Evolutionary conservation across 1,140 invertebrate species (phyloP).

Genomic region (Aricia agestis): DNA sequence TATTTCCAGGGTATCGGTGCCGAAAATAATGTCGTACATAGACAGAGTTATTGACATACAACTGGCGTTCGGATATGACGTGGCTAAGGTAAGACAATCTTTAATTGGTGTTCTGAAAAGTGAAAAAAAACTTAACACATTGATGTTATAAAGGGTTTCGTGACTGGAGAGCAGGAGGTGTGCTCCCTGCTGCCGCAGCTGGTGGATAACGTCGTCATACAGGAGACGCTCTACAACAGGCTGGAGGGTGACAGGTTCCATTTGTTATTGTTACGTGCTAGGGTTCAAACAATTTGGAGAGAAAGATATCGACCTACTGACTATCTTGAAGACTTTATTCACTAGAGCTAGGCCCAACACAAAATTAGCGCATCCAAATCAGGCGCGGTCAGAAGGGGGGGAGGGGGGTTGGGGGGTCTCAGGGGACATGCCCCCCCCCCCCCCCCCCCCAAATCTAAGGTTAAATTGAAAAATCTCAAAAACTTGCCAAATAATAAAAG

Average conservation of each 20-base stretch:
- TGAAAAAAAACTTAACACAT: not conserved
- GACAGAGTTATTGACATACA: conserved; percentile 66
- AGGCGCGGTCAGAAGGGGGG: too few species aligned
- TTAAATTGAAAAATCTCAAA: too few species aligned
- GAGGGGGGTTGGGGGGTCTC: too few species aligned
- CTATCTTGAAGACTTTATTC: too few species aligned
- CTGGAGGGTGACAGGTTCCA: conserved; percentile 59
- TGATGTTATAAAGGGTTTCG: conserved; percentile 64
- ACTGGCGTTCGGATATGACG: conserved; percentile 63
- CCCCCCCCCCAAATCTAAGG: too few species aligned
- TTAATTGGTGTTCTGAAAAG: too few species aligned
- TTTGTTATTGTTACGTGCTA: not conserved
- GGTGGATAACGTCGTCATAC: conserved; percentile 72
- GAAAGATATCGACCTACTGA: too few species aligned
- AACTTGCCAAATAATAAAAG: too few species aligned
- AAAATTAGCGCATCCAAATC: too few species aligned
- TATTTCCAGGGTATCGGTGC: conserved; percentile 53
- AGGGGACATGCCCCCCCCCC: too few species aligned
- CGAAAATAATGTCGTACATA: conserved; percentile 65
- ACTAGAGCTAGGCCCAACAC: too few species aligned
- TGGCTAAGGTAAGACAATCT: conserved; percentile 46
- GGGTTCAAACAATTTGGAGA: too few species aligned
- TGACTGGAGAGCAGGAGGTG: conserved; percentile 77
- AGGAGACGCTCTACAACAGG: conserved; percentile 50
- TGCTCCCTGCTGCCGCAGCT: conserved; percentile 76